These are phyloP conservation scores for Lomographa bimaculata DNA, from an alignment of 2,888 invertebrate species.

Conservation along the genomic window DNA sequence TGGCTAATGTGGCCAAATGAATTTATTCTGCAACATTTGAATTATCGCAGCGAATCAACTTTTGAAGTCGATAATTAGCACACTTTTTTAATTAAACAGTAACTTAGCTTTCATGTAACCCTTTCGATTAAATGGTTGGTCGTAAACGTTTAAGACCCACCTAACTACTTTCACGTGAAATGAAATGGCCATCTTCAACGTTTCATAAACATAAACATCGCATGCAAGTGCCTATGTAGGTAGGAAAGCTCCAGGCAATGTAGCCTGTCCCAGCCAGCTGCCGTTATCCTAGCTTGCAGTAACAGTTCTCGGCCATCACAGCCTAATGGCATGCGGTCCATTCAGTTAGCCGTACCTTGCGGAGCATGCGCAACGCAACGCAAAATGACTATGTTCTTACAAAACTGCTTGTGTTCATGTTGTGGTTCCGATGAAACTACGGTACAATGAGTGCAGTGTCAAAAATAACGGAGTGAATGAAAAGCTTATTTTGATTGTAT, in stretches of 20 bases:
- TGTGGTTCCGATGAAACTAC: constrained; percentile 27
- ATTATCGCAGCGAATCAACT: too few relatives aligned
- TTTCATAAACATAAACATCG: constrained; percentile 9
- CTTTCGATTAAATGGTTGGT: not conserved
- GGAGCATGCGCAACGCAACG: constrained; percentile 37
- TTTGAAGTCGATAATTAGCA: not conserved
- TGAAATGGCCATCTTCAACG: not conserved
- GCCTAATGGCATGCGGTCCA: constrained; percentile 40
- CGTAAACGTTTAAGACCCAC: not conserved
- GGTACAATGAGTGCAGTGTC: constrained; percentile 28
- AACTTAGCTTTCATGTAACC: not conserved
- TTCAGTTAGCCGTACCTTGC: constrained; percentile 37
- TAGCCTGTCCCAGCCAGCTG: constrained; percentile 28
- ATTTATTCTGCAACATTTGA: constrained; percentile 6
- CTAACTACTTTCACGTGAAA: too few relatives aligned
- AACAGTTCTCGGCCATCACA: constrained; percentile 51
- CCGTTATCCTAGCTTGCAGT: constrained; percentile 54
- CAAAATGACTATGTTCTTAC: constrained; percentile 24
- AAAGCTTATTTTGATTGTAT: constrained; percentile 12
- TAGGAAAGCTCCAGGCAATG: constrained; percentile 15
- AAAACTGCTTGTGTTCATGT: constrained; percentile 27
- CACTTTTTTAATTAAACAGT: too few relatives aligned
- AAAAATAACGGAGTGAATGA: constrained; percentile 28
- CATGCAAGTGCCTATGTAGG: constrained; percentile 3
- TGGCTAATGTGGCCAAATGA: constrained; percentile 17